phyloP scores from a whole-genome alignment of 2,888 invertebrate genomes.

The Acanthosepion lycidas region DNA sequence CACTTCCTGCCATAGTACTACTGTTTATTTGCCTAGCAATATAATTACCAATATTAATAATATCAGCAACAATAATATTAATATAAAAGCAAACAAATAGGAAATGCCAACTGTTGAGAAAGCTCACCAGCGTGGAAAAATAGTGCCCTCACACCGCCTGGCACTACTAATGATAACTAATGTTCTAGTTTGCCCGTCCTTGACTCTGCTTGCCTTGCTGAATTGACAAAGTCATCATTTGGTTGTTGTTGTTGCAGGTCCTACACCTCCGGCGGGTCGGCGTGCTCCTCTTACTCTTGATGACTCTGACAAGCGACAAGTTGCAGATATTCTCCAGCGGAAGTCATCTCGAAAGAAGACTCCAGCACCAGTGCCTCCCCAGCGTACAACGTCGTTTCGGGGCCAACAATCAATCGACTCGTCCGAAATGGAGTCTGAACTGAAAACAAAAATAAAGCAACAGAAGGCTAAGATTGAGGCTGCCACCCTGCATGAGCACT shows the following conservation, averaged over 20 bases:
- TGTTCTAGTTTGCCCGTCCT: background rate
- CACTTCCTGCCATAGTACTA: background rate
- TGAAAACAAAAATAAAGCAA: slow-evolving; percentile 68
- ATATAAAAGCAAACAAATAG: background rate
- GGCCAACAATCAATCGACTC: slow-evolving; percentile 55
- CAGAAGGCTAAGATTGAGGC: slow-evolving; percentile 70
- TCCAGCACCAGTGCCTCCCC: slow-evolving; percentile 92
- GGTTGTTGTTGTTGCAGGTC: slow-evolving; percentile 58
- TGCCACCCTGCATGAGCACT: slow-evolving; percentile 61
- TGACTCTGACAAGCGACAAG: slow-evolving; percentile 63
- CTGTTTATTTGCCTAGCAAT: background rate
- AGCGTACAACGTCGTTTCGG: slow-evolving; percentile 89
- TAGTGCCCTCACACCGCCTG: slow-evolving; percentile 12
- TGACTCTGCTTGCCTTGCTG: slow-evolving; percentile 33
- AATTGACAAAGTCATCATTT: background rate
- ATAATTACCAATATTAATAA: background rate
- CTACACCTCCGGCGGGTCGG: slow-evolving; percentile 68
- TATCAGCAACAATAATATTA: background rate
- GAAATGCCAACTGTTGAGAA: slow-evolving; percentile 17
- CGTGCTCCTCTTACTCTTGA: slow-evolving; percentile 64
- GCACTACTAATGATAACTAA: slow-evolving; percentile 23
- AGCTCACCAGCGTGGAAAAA: slow-evolving; percentile 2
- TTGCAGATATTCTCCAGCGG: slow-evolving; percentile 63
- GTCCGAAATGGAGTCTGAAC: slow-evolving; percentile 63
- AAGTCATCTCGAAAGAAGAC: slow-evolving; percentile 63